Evolutionary conservation across 2,888 invertebrate species (phyloP).

Genomic region (Fragum sueziense): DNA sequence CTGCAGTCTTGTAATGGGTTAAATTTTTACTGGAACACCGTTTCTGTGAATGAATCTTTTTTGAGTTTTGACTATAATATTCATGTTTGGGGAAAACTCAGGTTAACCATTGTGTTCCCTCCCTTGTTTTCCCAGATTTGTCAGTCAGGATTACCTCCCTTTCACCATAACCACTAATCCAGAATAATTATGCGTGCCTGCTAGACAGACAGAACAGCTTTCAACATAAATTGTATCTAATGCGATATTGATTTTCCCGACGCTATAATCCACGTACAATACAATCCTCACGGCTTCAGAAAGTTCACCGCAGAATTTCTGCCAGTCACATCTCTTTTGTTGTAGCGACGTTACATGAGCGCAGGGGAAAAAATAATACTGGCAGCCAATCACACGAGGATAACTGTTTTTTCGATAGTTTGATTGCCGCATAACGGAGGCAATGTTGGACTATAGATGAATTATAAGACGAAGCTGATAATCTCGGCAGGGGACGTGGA

Average conservation of each 20-base stretch:
- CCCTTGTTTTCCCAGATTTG: background rate
- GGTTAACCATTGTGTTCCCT: too few species aligned
- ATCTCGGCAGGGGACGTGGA: background rate
- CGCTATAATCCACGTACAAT: slow-evolving; percentile 46
- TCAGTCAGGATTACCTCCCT: slow-evolving; percentile 44
- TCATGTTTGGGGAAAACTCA: too few species aligned
- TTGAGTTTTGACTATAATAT: too few species aligned
- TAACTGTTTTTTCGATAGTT: background rate
- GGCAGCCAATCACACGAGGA: slow-evolving; percentile 11
- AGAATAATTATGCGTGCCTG: slow-evolving; percentile 51
- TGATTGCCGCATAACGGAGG: background rate
- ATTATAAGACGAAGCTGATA: background rate
- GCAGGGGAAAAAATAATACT: slow-evolving; percentile 10
- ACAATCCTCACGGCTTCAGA: background rate
- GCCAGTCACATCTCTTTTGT: slow-evolving; percentile 40
- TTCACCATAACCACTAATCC: slow-evolving; percentile 27
- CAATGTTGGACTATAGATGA: background rate
- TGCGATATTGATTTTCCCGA: slow-evolving; percentile 58
- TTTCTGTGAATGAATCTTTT: too few species aligned
- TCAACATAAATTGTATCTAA: slow-evolving; percentile 60
- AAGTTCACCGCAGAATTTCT: slow-evolving; percentile 42
- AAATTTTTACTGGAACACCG: too few species aligned
- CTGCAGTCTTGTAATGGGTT: background rate
- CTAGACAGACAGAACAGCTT: slow-evolving; percentile 57
- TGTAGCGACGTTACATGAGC: slow-evolving; percentile 9